Evolutionary conservation across 2,797 vertebrate species (phyloP), one percentile per base, ranked within the genome.

Genomic region (Ptychadena robeensis): DNA sequence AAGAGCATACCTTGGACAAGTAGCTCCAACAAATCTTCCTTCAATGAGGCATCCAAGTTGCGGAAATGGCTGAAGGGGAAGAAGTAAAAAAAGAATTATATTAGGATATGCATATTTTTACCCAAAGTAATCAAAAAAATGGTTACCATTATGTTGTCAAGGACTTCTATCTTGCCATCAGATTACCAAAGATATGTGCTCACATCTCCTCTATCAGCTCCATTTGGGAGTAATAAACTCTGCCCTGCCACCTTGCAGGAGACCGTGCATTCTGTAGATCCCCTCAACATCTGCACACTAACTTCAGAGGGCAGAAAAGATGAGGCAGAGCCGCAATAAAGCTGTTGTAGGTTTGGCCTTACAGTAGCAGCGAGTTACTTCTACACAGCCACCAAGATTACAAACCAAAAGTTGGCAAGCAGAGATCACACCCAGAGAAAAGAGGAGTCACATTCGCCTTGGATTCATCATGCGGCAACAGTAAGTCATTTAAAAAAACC

Each of bases 11-110:
- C 96, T 92, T 93, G 94, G 57, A 94, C 83, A 70, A 99, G 93
- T 81, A 97, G 88, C 70, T 98, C 96, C 83, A 98, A 88, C 0
- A 92, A 87, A 63, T 98, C 95, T 87, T 98, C 97, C 87, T 96
- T 98, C 38, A 96, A 86, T 34, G 66, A 84, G 11, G 90, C 48
- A n/a, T 91, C 94, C 83, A 94, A 88, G 0, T 88, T 87, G 79
- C 88, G 91, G 88, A 94, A 96, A 79, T 96, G 94, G 88, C 98
- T 98, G 85, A 1, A 40, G 79, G 40, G 59, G 18, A 82, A 6
- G 0, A 37, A 25, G 11, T 8, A 35, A 12, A 40, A 12, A 40
- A 40, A 40, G 12, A 5, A 40, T 5, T 40, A 40, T 40, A 40
- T 40, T 6, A 40, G 5, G 12, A 40, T 40, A 12, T 40, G n/a